Percentiles rank a stretch among this genome's conserved stretches.
These are phyloP conservation scores for Philypnodon macrostomus DNA, from an alignment of 2,797 vertebrate genomes.

Conservation along the genomic window DNA sequence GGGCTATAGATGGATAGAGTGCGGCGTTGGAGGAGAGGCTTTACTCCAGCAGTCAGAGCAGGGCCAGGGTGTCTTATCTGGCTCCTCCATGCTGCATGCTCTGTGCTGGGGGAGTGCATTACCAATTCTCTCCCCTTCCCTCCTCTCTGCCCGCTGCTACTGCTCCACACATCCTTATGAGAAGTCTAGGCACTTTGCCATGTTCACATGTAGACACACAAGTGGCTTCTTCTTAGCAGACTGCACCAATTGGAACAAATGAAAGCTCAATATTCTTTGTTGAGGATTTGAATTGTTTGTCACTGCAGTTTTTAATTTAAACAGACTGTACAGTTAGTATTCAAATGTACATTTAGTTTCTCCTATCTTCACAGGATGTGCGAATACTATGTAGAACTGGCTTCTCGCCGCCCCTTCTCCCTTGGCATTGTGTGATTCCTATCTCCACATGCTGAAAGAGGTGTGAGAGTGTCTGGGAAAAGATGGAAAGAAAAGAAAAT, in stretches of 20 bases:
- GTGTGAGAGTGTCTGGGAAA: conserved; percentile 54
- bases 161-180: conserved; percentile 60
- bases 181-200: conserved; percentile 65
- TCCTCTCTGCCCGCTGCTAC: conserved; percentile 42
- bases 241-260: conserved; percentile 42
- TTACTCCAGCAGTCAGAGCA: conserved; percentile 74
- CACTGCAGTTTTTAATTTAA: conserved; percentile 33
- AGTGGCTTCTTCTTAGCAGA: conserved; percentile 45
- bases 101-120: conserved; percentile 71
- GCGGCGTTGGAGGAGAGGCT: conserved; percentile 70
- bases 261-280: conserved; percentile 32
- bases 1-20: conserved; percentile 77
- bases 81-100: conserved; percentile 70
- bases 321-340: conserved; percentile 16
- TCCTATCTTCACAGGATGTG: conserved; percentile 48
- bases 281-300: conserved; percentile 19
- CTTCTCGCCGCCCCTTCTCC: conserved; percentile 14
- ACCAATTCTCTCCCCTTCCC: conserved; percentile 68
- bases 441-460: conserved; percentile 52
- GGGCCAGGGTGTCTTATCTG: conserved; percentile 80
- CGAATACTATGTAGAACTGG: conserved; percentile 57
- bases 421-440: conserved; percentile 57
- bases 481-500: conserved; percentile 29
- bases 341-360: conserved; percentile 28
- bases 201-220: conserved; percentile 48